Evolutionary conservation across 2,113 vertebrate genomes (phyloP).

Genomic region (Glaucomys volans): DNA sequence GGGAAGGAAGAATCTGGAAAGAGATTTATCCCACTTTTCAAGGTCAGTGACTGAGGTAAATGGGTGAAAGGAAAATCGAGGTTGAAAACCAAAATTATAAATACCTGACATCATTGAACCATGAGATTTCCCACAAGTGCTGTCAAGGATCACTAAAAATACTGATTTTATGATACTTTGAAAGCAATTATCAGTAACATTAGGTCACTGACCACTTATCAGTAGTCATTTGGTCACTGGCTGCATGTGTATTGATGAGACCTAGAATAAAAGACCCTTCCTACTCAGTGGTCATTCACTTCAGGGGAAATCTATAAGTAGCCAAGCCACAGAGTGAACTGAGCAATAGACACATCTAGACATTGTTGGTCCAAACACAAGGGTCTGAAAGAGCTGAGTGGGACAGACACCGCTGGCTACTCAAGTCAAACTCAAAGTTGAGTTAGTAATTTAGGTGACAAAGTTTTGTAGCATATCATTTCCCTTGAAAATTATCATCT

Average conservation of each 20-base stretch:
- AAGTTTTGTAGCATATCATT: neutral
- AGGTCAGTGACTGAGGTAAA: neutral
- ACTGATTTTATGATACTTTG: neutral
- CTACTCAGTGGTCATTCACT: neutral
- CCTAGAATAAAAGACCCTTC: neutral
- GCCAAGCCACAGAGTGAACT: neutral
- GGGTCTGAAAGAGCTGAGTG: neutral
- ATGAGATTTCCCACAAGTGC: neutral
- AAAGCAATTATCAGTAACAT: neutral
- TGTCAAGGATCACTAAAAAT: neutral
- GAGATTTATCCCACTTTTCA: neutral
- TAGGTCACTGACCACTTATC: too few species aligned
- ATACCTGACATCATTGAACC: neutral
- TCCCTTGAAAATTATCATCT: neutral
- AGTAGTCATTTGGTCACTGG: neutral
- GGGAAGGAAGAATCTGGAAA: neutral
- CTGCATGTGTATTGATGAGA: neutral
- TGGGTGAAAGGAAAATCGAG: neutral
- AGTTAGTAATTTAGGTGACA: neutral
- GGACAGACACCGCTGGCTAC: neutral
- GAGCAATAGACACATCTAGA: neutral
- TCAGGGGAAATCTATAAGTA: neutral
- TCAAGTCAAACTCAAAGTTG: neutral
- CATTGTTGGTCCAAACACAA: neutral
- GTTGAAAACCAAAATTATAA: constrained; percentile 5